Evolutionary conservation across 2,888 invertebrate genomes (phyloP), one percentile per base, ranked within the genome.

Genomic region (Sphinx pinastri): DNA sequence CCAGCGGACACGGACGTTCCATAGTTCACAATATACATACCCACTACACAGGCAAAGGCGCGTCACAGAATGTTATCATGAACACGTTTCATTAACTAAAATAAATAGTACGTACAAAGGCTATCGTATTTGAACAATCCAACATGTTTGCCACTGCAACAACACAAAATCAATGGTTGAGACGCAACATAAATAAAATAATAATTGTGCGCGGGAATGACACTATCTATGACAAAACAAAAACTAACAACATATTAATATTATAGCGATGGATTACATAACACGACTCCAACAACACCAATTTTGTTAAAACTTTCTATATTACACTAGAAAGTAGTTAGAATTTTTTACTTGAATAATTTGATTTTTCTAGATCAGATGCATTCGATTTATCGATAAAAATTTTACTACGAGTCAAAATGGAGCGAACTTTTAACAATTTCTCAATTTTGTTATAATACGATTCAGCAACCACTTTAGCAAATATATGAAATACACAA

Each of bases 41-140:
- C 77, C 77, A 85, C 38, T 38, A 38, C 38, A 5, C 38, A 38
- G 38, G 38, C 38, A 38, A 38, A 38, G 84, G 82, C 86, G 86
- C 85, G 78, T 87, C 84, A 85, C 78, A 86, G 84, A 88, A 87
- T 84, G 85, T 19, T 19, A 55, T 19, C n/a, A 79, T 85, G 87
- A 88, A 87, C 87, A 88, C 87, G 85, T 86, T 72, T 76, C 79
- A 78, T 84, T 74, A 83, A 81, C 81, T 82, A 82, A 80, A 68
- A 83, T 82, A 85, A 80, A 81, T 80, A 81, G 16, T 60, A 52
- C 69, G 49, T 16, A 59, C 58, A 38, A 47, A 71, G 59, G 71
- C 67, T 73, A 71, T 75, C 75, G 52, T 59, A 16, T 51, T 31
- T 25, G 7, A 68, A 68, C 38, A 52, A 59, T 59, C 19, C 51